Percentiles rank a stretch among this genome's conserved stretches.
Conservation (phyloP, 2,113 vertebrate genomes). For the Aptenodytes forsteri region DNA sequence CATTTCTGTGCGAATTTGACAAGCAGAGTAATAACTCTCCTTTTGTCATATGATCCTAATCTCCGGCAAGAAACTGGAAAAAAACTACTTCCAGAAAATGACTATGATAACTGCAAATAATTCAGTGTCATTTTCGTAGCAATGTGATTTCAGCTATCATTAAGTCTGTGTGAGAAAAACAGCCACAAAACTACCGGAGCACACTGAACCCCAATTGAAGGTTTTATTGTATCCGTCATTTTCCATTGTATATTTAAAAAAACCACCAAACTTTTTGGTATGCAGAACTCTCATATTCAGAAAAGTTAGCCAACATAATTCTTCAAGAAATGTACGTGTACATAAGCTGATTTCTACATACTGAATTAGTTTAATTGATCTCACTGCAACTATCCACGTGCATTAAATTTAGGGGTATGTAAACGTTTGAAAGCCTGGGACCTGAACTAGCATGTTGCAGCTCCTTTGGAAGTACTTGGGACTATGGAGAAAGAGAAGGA, state of each 20-base stretch:
- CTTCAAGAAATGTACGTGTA: neutral
- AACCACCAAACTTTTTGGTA: neutral
- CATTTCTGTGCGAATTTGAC: neutral
- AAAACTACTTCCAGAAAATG: conserved; percentile 21
- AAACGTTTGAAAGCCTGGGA: neutral
- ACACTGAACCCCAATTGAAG: neutral
- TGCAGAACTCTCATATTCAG: neutral
- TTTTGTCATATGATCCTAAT: neutral
- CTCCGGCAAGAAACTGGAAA: neutral
- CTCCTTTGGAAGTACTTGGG: neutral
- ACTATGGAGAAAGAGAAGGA: conserved; percentile 3
- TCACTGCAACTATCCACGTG: neutral
- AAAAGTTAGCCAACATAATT: neutral
- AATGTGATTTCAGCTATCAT: conserved; percentile 1
- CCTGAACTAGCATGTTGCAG: neutral
- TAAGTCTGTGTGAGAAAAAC: neutral
- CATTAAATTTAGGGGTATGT: neutral
- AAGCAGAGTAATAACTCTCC: neutral
- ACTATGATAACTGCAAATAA: conserved; percentile 3
- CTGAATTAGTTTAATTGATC: neutral
- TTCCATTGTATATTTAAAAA: neutral
- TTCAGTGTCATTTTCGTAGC: conserved; percentile 7
- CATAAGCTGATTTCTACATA: neutral
- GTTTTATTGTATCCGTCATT: neutral
- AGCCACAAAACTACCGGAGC: neutral